These are phyloP conservation scores for Manis javanica DNA, from an alignment of 2,797 vertebrate genomes.

Conservation along the genomic window DNA sequence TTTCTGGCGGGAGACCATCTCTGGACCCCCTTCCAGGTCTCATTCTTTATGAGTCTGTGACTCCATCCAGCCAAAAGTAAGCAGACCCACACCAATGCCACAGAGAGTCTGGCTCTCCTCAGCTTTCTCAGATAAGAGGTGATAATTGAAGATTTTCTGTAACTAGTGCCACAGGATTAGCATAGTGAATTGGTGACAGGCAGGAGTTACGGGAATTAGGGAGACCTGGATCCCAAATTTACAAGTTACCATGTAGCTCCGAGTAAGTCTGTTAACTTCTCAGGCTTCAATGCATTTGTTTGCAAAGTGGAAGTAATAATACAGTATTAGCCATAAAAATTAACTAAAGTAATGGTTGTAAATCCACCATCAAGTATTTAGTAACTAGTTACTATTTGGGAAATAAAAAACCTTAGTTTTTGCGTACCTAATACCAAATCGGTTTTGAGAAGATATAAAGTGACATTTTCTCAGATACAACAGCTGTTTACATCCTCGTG, in stretches of 20 bases:
- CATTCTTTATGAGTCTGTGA: neutral
- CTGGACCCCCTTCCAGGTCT: neutral
- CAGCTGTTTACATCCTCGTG: neutral
- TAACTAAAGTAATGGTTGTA: neutral
- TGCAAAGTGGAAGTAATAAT: neutral
- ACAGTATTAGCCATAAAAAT: neutral
- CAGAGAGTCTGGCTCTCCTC: neutral
- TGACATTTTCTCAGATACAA: conserved; percentile 16
- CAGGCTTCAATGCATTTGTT: neutral
- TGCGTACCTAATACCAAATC: neutral
- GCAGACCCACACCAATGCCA: neutral
- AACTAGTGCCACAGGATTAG: neutral
- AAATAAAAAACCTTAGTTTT: neutral
- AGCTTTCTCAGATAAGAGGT: neutral
- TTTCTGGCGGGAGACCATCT: neutral
- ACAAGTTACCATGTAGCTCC: neutral
- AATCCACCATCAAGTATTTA: neutral
- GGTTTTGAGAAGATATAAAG: neutral
- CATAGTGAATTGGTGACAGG: neutral
- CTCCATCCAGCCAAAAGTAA: neutral
- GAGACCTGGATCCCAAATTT: neutral
- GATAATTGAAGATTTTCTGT: neutral
- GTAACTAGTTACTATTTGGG: neutral
- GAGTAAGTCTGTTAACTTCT: neutral
- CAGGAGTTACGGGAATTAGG: neutral